Conservation (phyloP, 2,888 invertebrate genomes). For the Mellilla xanthometata region DNA sequence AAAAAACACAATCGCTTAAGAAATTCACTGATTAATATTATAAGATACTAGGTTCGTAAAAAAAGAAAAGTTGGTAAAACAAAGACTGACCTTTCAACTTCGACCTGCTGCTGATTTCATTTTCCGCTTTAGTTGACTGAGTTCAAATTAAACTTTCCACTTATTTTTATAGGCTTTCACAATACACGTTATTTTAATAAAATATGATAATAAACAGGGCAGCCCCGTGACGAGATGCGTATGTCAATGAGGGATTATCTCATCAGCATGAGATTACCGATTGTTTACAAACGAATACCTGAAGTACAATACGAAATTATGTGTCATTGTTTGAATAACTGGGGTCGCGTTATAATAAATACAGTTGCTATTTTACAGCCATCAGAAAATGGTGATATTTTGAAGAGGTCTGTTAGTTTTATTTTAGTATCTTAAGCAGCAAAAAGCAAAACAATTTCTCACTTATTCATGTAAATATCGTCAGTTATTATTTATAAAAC, state of each 20-base stretch:
- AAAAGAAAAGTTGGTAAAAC: too few relatives aligned
- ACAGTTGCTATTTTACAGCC: background rate
- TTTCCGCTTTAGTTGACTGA: conserved; percentile 44
- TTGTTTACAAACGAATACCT: conserved; percentile 51
- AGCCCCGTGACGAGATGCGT: conserved; percentile 9
- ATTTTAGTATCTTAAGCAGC: too few relatives aligned
- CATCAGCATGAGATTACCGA: conserved; percentile 33
- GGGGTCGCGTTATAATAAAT: conserved; percentile 17
- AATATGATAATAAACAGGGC: background rate
- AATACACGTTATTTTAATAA: background rate
- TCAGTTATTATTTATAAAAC: too few relatives aligned
- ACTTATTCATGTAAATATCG: too few relatives aligned
- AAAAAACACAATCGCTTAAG: too few relatives aligned
- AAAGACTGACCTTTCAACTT: conserved; percentile 37
- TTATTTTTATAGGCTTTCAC: conserved; percentile 37
- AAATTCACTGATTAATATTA: too few relatives aligned
- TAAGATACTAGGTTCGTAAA: too few relatives aligned
- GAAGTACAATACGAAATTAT: conserved; percentile 39
- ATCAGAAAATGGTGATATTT: too few relatives aligned
- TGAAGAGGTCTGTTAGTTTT: too few relatives aligned
- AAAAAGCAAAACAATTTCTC: too few relatives aligned
- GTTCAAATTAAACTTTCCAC: conserved; percentile 32
- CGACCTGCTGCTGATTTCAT: conserved; percentile 37
- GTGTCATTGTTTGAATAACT: conserved; percentile 42
- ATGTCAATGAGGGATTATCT: conserved; percentile 36